Conservation (phyloP, 2,113 vertebrate genomes). For the Dromas ardeola region DNA sequence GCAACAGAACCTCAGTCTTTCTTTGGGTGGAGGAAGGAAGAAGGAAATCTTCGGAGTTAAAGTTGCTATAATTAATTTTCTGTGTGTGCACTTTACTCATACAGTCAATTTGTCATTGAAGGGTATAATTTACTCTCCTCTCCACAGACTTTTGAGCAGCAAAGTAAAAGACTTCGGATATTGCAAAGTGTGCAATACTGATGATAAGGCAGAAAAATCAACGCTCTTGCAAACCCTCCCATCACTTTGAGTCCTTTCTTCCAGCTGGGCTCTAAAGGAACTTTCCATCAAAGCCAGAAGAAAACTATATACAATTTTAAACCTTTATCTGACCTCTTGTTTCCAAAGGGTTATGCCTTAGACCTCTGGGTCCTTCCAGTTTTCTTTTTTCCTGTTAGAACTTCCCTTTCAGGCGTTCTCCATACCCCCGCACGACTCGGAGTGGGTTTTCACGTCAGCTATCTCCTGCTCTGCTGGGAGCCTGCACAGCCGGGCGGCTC, state of each 20-base stretch:
- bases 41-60: not conserved
- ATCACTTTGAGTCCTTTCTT: not conserved
- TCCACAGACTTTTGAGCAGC: not conserved
- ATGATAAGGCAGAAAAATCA: not conserved
- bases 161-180: not conserved
- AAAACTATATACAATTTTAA: constrained; percentile 1
- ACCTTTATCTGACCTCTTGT: constrained; percentile 39
- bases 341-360: constrained; percentile 21
- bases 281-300: constrained; percentile 54
- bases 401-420: constrained; percentile 32
- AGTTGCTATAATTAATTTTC: not conserved
- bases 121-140: not conserved
- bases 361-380: constrained; percentile 34
- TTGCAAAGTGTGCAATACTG: not conserved
- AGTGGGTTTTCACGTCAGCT: not conserved
- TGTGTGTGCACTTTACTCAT: not conserved
- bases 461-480: constrained; percentile 56
- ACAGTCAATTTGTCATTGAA: not conserved
- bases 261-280: constrained; percentile 3
- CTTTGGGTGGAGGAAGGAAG: not conserved
- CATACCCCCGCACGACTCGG: not conserved
- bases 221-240: not conserved
- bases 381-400: constrained; percentile 41
- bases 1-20: not conserved
- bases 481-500: not conserved